Evolutionary conservation across 2,888 invertebrate genomes (phyloP).

Genomic region (Coleophora deauratella): DNA sequence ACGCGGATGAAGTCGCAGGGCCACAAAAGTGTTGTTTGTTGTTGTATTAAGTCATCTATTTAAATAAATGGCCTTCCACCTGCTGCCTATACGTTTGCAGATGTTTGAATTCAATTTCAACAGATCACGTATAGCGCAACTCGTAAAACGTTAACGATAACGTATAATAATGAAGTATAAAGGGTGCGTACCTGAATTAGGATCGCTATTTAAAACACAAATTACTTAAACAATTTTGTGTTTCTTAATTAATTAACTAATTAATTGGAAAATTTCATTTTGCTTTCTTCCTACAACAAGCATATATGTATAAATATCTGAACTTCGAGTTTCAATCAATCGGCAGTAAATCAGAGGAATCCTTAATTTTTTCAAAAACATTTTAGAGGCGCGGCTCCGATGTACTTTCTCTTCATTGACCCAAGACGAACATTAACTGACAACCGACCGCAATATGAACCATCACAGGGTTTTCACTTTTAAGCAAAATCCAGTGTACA

Average conservation of each 20-base stretch:
- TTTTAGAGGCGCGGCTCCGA: not conserved
- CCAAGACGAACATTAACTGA: too few species aligned
- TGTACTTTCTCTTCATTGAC: too few species aligned
- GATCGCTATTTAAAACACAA: constrained; percentile 43
- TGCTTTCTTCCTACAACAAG: too few species aligned
- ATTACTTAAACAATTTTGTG: constrained; percentile 29
- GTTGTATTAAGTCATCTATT: too few species aligned
- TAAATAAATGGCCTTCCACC: too few species aligned
- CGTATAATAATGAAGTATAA: constrained; percentile 40
- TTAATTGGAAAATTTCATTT: constrained; percentile 4
- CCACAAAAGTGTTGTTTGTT: too few species aligned
- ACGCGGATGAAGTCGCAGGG: too few species aligned
- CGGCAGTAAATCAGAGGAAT: not conserved
- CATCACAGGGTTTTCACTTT: too few species aligned
- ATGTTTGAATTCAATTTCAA: constrained; percentile 40
- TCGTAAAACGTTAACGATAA: constrained; percentile 48
- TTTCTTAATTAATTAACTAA: constrained; percentile 2
- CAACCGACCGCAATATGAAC: too few species aligned
- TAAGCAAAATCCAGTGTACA: too few species aligned
- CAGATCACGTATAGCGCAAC: constrained; percentile 46
- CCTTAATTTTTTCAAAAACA: not conserved
- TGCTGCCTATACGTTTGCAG: constrained; percentile 10
- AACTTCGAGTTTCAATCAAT: too few species aligned
- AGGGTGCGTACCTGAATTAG: constrained; percentile 36
- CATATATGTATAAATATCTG: too few species aligned